These are phyloP conservation scores for Charanyca ferruginea DNA, from an alignment of 2,888 invertebrate species.

Conservation along the genomic window DNA sequence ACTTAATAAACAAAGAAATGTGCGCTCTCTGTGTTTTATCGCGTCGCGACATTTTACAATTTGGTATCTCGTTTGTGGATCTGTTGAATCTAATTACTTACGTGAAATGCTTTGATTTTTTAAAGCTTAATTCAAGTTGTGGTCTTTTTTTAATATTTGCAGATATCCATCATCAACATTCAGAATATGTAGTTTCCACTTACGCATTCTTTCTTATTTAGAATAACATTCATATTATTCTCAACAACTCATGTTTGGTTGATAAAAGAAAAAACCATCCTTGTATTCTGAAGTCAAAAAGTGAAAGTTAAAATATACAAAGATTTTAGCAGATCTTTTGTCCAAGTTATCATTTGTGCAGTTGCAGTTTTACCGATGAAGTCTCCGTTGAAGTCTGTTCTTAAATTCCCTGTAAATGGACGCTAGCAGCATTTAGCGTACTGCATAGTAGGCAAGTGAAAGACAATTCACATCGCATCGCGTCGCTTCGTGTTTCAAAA, in stretches of 20 bases:
- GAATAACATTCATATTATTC: background rate
- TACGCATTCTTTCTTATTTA: background rate
- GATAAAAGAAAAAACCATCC: background rate
- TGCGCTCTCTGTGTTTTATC: slow-evolving; percentile 43
- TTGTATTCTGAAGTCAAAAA: background rate
- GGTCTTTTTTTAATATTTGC: background rate
- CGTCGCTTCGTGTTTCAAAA: slow-evolving; percentile 44
- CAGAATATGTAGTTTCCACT: too few relatives aligned
- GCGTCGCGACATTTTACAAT: slow-evolving; percentile 30
- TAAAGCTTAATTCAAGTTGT: slow-evolving; percentile 13
- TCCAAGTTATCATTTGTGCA: background rate
- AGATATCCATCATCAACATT: background rate
- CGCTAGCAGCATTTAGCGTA: slow-evolving; percentile 38
- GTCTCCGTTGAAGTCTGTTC: background rate
- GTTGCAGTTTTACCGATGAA: background rate
- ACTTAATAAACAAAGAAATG: slow-evolving; percentile 53
- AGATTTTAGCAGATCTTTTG: too few relatives aligned
- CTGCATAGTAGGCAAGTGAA: slow-evolving; percentile 32
- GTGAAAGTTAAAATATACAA: background rate
- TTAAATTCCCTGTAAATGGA: background rate
- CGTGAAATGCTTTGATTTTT: slow-evolving; percentile 30
- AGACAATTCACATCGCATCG: slow-evolving; percentile 17
- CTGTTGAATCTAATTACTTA: slow-evolving; percentile 28
- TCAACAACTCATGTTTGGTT: background rate
- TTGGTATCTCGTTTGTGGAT: slow-evolving; percentile 20